A percentile compares a stretch with the other conserved stretches of the same genome.
Conservation (phyloP, 2,113 vertebrate genomes). For the Pycnonotus jocosus region DNA sequence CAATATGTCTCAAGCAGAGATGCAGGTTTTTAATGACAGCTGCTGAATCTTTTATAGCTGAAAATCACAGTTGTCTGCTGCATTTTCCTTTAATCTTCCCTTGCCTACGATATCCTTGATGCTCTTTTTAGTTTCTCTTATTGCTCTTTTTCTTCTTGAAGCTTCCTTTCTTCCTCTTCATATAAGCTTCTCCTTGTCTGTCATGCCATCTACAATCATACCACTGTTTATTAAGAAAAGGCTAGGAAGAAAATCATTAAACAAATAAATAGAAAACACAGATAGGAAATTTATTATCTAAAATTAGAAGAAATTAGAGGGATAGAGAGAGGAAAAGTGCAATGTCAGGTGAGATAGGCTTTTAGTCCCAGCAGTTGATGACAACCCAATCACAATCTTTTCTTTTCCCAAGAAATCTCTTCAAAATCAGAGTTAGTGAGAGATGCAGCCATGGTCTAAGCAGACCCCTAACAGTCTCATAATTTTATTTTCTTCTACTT, state of each 20-base stretch:
- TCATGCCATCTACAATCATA: not conserved
- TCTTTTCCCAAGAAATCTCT: not conserved
- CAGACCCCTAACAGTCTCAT: not conserved
- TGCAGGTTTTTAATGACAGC: conserved; percentile 12
- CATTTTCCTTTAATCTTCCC: conserved; percentile 34
- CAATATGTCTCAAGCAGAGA: conserved; percentile 14
- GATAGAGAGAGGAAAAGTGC: not conserved
- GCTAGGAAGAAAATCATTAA: not conserved
- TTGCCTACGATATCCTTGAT: not conserved
- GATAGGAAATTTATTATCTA: not conserved
- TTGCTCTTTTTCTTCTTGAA: conserved; percentile 1
- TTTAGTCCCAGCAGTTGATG: not conserved
- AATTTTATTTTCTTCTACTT: conserved; percentile 16
- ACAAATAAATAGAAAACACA: not conserved
- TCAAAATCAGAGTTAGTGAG: not conserved
- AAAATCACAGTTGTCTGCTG: conserved; percentile 1
- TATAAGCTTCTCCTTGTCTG: not conserved
- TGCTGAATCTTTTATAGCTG: conserved; percentile 18
- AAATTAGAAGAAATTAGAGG: not conserved
- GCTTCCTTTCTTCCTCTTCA: not conserved
- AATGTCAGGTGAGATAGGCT: not conserved
- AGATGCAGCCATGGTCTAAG: not conserved
- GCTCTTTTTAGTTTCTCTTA: not conserved
- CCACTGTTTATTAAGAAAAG: not conserved
- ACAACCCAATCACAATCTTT: not conserved